Base-by-base conservation (phyloP, 2,113 vertebrate genomes). In the Hymenochirus boettgeri region DNA sequence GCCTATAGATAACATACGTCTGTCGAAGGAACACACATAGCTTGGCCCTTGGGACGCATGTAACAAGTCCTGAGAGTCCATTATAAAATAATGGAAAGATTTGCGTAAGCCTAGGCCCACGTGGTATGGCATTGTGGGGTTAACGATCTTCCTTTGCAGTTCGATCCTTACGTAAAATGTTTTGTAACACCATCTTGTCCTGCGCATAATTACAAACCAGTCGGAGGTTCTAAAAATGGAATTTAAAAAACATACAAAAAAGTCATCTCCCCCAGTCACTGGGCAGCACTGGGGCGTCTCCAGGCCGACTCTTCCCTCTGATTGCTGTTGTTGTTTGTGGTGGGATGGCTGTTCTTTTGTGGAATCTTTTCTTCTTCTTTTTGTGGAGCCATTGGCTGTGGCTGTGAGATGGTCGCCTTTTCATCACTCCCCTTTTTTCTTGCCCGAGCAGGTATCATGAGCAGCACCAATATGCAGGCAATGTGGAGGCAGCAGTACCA, bases 401-500 rank as follows among this genome's bases (percentile, higher is more conserved):
- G 21, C 0, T 73, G 77, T 69, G 71, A 79, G 57, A 69, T 10
- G 2, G 64, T 75, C 72, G 80, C 80, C 48, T 77, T 82, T 57
- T 42, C 35, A 5, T 75, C 83, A 75, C 77, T 87, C 80, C 83
- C 80, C 77, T 76, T 84, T 71, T 81, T 79, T 76, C 83, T 85
- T 72, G 85, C 88, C 78, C 87, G 93, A 73, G 89, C 71, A 1
- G 95, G 94, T 18, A 97, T 79, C 53, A 83, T 75, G 47, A 92
- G 42, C 26, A 92, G 79, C 57, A 96, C 85, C 77, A 97, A 73
- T 70, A 96, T 73, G 62, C 91, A 89, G 69, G 80, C 70, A 59
- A 94, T 45, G 72, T 99, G 96, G 73, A 98, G 79, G 81, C 88
- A 89, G 81, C 83, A 99, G 81, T 90, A 93, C 90, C 96, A 99